Conservation (phyloP, 2,797 vertebrate genomes). For the Macroramphosus scolopax region DNA sequence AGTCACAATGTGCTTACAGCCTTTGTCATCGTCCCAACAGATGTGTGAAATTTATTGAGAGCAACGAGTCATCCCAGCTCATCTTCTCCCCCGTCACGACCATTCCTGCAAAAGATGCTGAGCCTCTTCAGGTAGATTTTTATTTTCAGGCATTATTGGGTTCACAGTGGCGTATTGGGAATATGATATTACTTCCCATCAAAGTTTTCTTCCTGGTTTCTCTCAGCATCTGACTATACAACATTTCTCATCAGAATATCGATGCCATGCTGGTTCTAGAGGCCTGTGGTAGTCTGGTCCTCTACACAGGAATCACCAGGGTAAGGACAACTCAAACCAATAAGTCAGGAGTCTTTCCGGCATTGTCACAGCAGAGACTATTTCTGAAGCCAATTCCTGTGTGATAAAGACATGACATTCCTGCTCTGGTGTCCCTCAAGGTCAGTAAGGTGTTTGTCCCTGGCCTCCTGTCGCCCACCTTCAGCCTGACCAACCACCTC, state of each 20-base stretch:
- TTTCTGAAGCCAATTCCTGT: background rate
- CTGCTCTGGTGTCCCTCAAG: conserved; percentile 59
- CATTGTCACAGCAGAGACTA: too few species aligned
- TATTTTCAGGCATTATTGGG: background rate
- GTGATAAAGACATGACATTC: background rate
- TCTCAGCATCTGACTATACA: too few species aligned
- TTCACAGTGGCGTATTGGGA: too few species aligned
- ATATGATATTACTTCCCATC: too few species aligned
- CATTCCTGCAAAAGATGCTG: conserved; percentile 91
- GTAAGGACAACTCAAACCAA: conserved; percentile 63
- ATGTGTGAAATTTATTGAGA: conserved; percentile 95
- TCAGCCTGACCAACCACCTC: conserved; percentile 82
- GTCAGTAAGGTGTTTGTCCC: conserved; percentile 96
- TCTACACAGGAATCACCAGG: conserved; percentile 92
- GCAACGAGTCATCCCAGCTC: conserved; percentile 88
- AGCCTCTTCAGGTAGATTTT: conserved; percentile 84
- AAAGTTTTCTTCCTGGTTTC: too few species aligned
- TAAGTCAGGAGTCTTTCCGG: background rate
- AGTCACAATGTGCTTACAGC: background rate
- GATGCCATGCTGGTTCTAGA: conserved; percentile 91
- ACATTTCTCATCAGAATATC: conserved; percentile 79
- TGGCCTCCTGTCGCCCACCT: conserved; percentile 83
- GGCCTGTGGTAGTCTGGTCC: conserved; percentile 88
- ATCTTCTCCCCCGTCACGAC: conserved; percentile 90
- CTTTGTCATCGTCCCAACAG: conserved; percentile 64